Conservation (phyloP, 92 coral and sea anemone species). For the Diadumene lineata region DNA sequence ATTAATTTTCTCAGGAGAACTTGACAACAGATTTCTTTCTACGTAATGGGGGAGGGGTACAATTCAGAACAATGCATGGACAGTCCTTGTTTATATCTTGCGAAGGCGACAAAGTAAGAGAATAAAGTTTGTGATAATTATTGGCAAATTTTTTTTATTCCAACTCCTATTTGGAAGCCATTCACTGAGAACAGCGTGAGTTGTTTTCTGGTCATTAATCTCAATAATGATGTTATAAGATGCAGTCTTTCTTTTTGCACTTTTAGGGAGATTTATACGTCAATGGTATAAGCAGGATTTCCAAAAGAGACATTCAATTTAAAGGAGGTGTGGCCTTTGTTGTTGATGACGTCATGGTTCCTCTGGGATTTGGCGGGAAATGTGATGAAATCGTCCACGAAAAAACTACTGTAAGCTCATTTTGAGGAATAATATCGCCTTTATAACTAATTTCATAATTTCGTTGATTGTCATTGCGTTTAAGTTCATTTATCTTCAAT, state of each 20-base stretch:
- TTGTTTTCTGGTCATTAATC: no score
- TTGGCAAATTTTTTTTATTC: no score
- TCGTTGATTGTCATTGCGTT: no score
- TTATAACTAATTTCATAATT: no score
- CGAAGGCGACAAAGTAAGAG: constrained; percentile 69
- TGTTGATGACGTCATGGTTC: constrained; percentile 67
- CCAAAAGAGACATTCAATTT: constrained; percentile 74
- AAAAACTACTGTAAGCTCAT: constrained; percentile 48
- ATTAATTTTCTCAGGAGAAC: constrained; percentile 41
- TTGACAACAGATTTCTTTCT: constrained; percentile 58
- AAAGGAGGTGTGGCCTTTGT: constrained; percentile 85
- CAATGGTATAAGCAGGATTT: constrained; percentile 78
- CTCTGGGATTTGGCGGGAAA: constrained; percentile 82
- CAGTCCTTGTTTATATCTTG: constrained; percentile 80
- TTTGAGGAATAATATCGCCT: no score
- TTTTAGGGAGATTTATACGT: constrained; percentile 88
- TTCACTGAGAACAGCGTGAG: no score
- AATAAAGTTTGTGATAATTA: no score
- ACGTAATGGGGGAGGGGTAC: constrained; percentile 78
- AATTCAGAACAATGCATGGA: constrained; percentile 74
- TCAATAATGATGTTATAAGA: no score
- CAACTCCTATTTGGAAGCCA: no score
- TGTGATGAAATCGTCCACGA: constrained; percentile 71
- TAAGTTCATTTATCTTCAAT: no score
- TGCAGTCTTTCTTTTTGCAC: no score